A percentile compares a stretch with the other conserved stretches of the same genome.
Evolutionary conservation across 2,888 invertebrate species (phyloP).

Genomic region (Tetramorium bicarinatum): DNA sequence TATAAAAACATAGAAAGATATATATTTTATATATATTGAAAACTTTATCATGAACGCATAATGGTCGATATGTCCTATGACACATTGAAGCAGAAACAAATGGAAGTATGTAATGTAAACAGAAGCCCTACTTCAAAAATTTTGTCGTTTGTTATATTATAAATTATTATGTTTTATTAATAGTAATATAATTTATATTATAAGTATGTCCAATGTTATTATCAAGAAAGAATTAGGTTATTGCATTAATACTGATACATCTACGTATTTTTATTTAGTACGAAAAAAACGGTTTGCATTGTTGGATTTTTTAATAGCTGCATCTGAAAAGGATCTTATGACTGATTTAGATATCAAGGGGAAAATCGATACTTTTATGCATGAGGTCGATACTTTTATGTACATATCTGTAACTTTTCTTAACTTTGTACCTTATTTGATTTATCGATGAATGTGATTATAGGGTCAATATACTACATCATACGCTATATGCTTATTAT

Average conservation of each 20-base stretch:
- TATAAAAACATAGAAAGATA: background rate
- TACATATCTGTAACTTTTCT: background rate
- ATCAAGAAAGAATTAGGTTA: background rate
- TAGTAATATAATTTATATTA: background rate
- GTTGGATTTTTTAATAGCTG: background rate
- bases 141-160: background rate
- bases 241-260: background rate
- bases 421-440: background rate
- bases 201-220: background rate
- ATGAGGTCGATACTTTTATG: background rate
- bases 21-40: background rate
- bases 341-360: background rate
- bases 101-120: background rate
- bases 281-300: background rate
- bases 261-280: background rate
- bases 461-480: background rate
- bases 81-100: background rate
- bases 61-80: no score
- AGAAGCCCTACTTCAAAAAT: background rate
- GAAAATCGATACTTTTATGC: background rate
- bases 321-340: background rate
- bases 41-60: background rate
- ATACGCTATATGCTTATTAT: background rate
- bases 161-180: background rate
- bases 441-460: background rate